phyloP scores from a whole-genome alignment of 1,140 invertebrate genomes.

The Drosophila nikananu region DNA sequence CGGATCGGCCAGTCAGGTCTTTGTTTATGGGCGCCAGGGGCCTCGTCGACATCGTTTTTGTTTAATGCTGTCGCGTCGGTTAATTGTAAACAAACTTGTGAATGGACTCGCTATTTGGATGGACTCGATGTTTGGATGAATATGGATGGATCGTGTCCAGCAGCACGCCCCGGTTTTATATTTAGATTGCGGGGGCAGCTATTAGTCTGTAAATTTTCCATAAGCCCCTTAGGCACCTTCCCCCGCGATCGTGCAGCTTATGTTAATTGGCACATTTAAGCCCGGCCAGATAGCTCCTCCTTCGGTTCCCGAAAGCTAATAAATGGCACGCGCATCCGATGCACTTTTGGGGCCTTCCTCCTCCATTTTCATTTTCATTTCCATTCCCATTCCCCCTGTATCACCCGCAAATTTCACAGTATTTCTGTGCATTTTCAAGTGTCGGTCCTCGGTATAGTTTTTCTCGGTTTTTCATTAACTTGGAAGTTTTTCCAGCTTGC shows the following conservation, averaged over 20 bases:
- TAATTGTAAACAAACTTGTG: slow-evolving; percentile 65
- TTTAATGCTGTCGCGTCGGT: slow-evolving; percentile 69
- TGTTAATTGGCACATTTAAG: slow-evolving; percentile 69
- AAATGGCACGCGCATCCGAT: slow-evolving; percentile 61
- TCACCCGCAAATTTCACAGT: slow-evolving; percentile 5
- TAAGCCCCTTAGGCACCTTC: neutral
- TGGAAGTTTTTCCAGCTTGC: slow-evolving; percentile 18
- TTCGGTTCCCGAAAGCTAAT: slow-evolving; percentile 53
- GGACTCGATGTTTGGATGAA: slow-evolving; percentile 2
- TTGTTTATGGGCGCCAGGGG: slow-evolving; percentile 58
- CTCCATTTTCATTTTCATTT: slow-evolving; percentile 2
- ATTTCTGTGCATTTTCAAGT: slow-evolving; percentile 41
- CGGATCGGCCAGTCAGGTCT: slow-evolving; percentile 14
- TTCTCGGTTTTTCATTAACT: slow-evolving; percentile 53
- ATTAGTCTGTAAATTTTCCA: slow-evolving; percentile 14
- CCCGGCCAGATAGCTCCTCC: slow-evolving; percentile 19
- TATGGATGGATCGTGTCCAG: slow-evolving; percentile 32
- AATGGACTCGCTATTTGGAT: slow-evolving; percentile 30
- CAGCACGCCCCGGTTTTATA: slow-evolving; percentile 51
- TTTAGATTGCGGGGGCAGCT: slow-evolving; percentile 13
- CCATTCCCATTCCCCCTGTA: neutral
- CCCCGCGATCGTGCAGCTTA: slow-evolving; percentile 27
- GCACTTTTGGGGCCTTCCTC: slow-evolving; percentile 13
- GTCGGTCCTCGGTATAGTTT: slow-evolving; percentile 8
- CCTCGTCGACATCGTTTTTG: slow-evolving; percentile 44